Evolutionary conservation across 2,113 vertebrate genomes (phyloP).

Genomic region (Galbula dea): DNA sequence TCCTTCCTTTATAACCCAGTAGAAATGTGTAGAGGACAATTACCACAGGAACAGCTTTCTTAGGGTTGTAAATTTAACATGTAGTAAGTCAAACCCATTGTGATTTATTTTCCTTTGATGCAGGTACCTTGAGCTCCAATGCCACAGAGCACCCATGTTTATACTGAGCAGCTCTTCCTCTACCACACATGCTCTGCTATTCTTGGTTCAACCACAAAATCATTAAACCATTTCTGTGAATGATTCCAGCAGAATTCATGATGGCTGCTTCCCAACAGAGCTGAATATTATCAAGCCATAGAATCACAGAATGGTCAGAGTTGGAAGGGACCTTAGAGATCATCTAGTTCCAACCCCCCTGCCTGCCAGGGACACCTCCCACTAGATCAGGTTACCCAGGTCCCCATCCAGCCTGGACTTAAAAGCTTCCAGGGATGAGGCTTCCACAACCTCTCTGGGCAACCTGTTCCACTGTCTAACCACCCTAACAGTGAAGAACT

Average conservation of each 20-base stretch:
- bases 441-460: too few species aligned
- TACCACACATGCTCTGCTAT: slow-evolving; percentile 31
- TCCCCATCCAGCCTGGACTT: too few species aligned
- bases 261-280: neutral
- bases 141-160: neutral
- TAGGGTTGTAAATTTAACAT: neutral
- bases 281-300: neutral
- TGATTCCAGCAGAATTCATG: neutral
- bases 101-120: neutral
- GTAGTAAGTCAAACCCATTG: neutral
- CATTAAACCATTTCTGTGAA: neutral
- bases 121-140: neutral
- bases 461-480: too few species aligned
- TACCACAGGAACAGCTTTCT: neutral
- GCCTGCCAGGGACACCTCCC: too few species aligned
- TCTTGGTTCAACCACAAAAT: slow-evolving; percentile 28
- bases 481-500: too few species aligned
- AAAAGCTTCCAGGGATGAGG: too few species aligned
- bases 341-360: too few species aligned
- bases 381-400: too few species aligned
- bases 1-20: neutral
- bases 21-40: neutral
- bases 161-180: neutral
- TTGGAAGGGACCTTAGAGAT: too few species aligned
- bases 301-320: too few species aligned